phyloP scores from a whole-genome alignment of 2,113 vertebrate species.

The Megaceryle torquata region DNA sequence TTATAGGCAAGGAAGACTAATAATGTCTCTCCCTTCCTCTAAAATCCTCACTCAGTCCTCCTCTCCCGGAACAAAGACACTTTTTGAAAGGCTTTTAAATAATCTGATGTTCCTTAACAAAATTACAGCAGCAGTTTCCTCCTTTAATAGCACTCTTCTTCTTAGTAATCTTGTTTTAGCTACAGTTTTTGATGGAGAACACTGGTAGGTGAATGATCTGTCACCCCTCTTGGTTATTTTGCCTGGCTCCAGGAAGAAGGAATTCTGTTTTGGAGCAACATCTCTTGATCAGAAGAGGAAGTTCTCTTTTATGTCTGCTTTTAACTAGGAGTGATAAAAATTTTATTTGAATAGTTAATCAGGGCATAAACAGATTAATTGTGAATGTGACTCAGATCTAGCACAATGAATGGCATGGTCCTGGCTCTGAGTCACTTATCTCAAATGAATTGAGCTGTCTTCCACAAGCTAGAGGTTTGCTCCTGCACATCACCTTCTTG shows the following conservation, averaged over 20 bases:
- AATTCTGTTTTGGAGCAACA: background rate
- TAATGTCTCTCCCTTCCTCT: slow-evolving; percentile 6
- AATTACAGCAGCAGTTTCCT: slow-evolving; percentile 58
- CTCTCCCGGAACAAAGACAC: slow-evolving; percentile 33
- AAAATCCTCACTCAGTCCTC: slow-evolving; percentile 27
- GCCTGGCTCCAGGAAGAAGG: slow-evolving; percentile 17
- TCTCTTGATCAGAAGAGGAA: slow-evolving; percentile 15
- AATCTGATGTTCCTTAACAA: slow-evolving; percentile 60
- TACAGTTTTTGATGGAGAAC: slow-evolving; percentile 35
- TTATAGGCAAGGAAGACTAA: slow-evolving; percentile 26
- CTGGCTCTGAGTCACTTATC: background rate
- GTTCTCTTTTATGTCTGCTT: slow-evolving; percentile 7
- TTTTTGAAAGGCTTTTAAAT: slow-evolving; percentile 65
- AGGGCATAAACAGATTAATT: slow-evolving; percentile 12
- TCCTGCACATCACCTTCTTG: background rate
- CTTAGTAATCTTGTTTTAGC: slow-evolving; percentile 64
- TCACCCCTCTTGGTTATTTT: slow-evolving; percentile 18
- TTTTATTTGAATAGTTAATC: slow-evolving; percentile 47
- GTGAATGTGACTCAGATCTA: background rate
- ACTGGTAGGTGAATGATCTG: slow-evolving; percentile 41
- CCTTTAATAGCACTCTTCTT: slow-evolving; percentile 62
- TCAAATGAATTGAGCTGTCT: slow-evolving; percentile 49
- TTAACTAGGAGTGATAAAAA: slow-evolving; percentile 54
- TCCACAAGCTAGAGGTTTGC: background rate
- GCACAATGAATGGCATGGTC: background rate